Evolutionary conservation across 1,140 invertebrate species (phyloP).

Genomic region (Oncopeltus fasciatus): DNA sequence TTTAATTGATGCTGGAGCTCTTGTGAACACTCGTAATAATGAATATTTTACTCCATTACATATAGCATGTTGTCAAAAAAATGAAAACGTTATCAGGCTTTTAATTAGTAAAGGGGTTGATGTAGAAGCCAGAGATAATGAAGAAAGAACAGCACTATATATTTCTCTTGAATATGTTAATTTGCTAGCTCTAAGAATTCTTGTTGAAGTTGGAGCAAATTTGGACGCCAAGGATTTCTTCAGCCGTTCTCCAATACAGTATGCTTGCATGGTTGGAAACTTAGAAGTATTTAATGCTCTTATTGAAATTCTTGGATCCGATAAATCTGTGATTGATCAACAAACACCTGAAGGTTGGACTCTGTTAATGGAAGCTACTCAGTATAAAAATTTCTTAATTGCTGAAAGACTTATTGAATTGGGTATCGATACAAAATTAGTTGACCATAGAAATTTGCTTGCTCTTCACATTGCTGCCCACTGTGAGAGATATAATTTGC

Average conservation of each 20-base stretch:
- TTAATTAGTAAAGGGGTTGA: conserved; percentile 2
- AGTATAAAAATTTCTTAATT: conserved; percentile 11
- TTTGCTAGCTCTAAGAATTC: neutral
- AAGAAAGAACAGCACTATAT: conserved; percentile 4
- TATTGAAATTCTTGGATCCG: neutral
- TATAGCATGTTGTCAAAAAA: conserved; percentile 1
- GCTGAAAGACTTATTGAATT: conserved; percentile 7
- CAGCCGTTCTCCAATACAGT: conserved; percentile 7
- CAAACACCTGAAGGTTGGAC: conserved; percentile 13
- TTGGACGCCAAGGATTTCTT: conserved; percentile 1
- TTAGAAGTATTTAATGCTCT: conserved; percentile 12
- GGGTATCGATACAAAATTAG: conserved; percentile 8
- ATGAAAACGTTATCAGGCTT: conserved; percentile 1
- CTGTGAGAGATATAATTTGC: neutral
- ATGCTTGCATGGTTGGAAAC: conserved; percentile 10
- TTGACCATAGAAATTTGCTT: conserved; percentile 6
- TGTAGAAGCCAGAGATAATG: conserved; percentile 3
- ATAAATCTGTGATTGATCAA: neutral
- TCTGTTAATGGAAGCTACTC: conserved; percentile 14
- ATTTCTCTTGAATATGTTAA: conserved; percentile 5
- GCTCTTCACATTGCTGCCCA: conserved; percentile 14
- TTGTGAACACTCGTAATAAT: conserved; percentile 6
- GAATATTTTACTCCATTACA: conserved; percentile 10
- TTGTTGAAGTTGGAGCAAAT: conserved; percentile 2
- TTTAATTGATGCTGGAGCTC: neutral